Evolutionary conservation across 2,797 vertebrate species (phyloP), one percentile per base, ranked within the genome.

Genomic region (Telmatherina bonti): DNA sequence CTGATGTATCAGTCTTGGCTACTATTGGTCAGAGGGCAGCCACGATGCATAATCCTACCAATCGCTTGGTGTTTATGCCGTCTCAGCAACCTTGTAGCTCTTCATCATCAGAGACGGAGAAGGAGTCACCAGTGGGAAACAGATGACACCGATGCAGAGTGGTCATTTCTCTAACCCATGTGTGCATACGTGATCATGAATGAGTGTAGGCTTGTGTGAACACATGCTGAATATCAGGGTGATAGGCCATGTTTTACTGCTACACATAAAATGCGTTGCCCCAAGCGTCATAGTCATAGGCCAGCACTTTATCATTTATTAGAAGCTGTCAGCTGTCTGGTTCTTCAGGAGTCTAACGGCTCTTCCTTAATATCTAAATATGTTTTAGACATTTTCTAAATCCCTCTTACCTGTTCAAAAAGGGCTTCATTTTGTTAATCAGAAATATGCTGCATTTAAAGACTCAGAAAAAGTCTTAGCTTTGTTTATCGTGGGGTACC

Each of bases 31-130:
- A 35, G 57, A 20, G 13, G 66, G 52, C 56, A 31, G 72, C 71
- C 47, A 15, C 78, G 74, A 82, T 83, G 82, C 72, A 79, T 92
- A 91, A 93, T 92, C 92, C 90, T 69, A 83, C 83, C 87, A 90
- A 76, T 90, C 57, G 61, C 76, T 69, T 70, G 31, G 68, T 62
- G 71, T 68, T 72, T 87, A 57, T 90, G 89, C 90, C 72, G 81
- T 68, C 81, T 94, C 93, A 93, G 91, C 93, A 91, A 45, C 84
- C 68, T 76, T 59, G 78, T 74, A 58, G 74, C 84, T 80, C 74
- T 84, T 86, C 79, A 88, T 86, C 89, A 82, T 87, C 74, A 59
- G 59, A 84, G 63, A 60, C 62, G 69, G 76, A 65, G 83, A 84
- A 87, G 69, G 49, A 76, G 71, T 62, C 38, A 4, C 66, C 35